Base-by-base conservation (phyloP, 2,888 invertebrate genomes). In the Himalopsyche japonica region DNA sequence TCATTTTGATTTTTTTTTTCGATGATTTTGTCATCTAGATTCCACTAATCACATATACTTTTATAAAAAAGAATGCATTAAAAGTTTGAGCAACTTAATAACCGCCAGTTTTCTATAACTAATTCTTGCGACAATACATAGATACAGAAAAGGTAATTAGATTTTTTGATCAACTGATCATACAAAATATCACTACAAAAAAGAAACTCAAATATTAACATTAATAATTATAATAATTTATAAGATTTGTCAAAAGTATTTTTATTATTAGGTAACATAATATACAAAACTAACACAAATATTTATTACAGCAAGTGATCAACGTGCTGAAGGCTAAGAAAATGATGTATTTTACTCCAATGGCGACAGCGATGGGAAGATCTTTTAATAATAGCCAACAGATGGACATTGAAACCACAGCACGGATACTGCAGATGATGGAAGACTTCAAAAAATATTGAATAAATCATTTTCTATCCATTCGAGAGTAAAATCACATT, bases 321-420 rank as follows among this genome's bases (percentile, higher is more conserved):
- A 93, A 95, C 86, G 93, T 93, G 3, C 92, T 95, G 84, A 95
- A 95, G 88, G 93, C 93, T 88, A 95, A 95, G 88, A 90, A 90
- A 47, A 91, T 90, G 92, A 87, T 91, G 91, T 90, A 91, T 90
- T 90, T 91, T 85, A 90, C 91, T 0, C 92, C 92, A 1, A 90
- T 92, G 7, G 90, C 93, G 82, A 91, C 93, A 15, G 89, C 91
- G 0, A 89, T 91, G 70, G 90, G 91, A 70, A 89, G 91, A 86
- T 88, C 89, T 8, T 88, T 89, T 84, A 88, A 48, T 88, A 89
- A 82, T 88, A 30, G 27, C 7, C 30, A 89, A 76, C 88, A 87
- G 81, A 88, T 88, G 77, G 81, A 86, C 12, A 86, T 88, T 79
- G 87, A 88, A 81, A 88, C 89, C 57, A 85, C 87, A 6, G 82